Evolutionary conservation across 1,140 invertebrate species (phyloP).

Genomic region (Tetraneura akinire): DNA sequence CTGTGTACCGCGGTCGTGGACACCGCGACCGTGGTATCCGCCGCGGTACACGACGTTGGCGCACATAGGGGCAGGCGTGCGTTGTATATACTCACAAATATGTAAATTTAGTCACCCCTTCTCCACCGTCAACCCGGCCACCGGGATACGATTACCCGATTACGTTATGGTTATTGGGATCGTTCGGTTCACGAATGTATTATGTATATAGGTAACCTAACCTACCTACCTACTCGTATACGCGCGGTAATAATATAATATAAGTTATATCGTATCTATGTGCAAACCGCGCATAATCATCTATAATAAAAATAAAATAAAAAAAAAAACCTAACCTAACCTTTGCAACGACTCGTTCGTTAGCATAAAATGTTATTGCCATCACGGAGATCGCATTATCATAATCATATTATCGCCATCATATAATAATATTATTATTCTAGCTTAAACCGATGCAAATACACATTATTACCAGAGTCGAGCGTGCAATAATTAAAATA

Average conservation of each 20-base stretch:
- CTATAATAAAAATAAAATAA: too few species aligned
- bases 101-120: background rate
- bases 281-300: background rate
- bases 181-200: conserved; percentile 25
- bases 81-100: background rate
- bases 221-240: too few species aligned
- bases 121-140: background rate
- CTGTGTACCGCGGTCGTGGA: too few species aligned
- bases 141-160: too few species aligned
- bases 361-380: conserved; percentile 23
- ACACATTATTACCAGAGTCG: background rate
- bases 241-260: background rate
- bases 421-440: too few species aligned
- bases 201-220: too few species aligned
- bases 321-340: too few species aligned
- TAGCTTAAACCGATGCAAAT: background rate
- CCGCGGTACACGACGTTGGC: too few species aligned
- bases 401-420: conserved; percentile 6
- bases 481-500: conserved; percentile 9
- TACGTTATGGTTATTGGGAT: conserved; percentile 18
- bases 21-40: too few species aligned
- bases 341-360: too few species aligned
- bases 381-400: conserved; percentile 37
- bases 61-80: background rate
- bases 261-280: too few species aligned